Evolutionary conservation across 92 coral and sea anemone species (phyloP).

Genomic region (Heteractis magnifica): DNA sequence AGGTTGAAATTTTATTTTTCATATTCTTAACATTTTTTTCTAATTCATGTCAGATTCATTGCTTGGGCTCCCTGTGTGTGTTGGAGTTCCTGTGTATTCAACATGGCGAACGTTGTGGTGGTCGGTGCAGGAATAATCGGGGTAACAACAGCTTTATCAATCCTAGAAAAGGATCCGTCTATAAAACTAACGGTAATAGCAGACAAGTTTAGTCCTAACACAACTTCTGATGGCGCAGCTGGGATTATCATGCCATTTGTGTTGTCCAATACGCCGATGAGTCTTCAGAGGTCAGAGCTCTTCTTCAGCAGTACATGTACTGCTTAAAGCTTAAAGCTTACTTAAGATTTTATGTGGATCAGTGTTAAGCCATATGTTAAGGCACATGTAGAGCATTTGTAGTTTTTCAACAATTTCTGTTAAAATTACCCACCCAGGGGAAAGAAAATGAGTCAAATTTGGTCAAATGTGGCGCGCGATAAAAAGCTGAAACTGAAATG

Average conservation of each 20-base stretch:
- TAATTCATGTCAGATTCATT: too few relatives aligned
- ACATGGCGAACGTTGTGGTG: conserved; percentile 69
- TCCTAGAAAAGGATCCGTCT: conserved; percentile 67
- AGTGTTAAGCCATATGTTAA: too few relatives aligned
- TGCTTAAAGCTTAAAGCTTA: too few relatives aligned
- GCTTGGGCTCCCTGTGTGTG: not conserved
- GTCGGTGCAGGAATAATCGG: conserved; percentile 86
- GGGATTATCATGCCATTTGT: conserved; percentile 67
- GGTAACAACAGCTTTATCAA: conserved; percentile 75
- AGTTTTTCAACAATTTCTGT: too few relatives aligned
- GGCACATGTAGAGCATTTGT: too few relatives aligned
- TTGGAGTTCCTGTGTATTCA: not conserved
- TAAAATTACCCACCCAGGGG: too few relatives aligned
- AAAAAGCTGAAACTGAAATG: too few relatives aligned
- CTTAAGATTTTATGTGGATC: too few relatives aligned
- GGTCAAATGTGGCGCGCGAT: too few relatives aligned
- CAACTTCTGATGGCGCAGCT: conserved; percentile 94
- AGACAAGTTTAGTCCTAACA: conserved; percentile 74
- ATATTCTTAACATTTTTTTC: not conserved
- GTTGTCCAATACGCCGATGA: conserved; percentile 56
- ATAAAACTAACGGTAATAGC: conserved; percentile 78
- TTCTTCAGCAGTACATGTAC: too few relatives aligned
- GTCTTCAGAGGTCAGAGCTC: conserved; percentile 58
- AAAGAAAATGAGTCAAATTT: too few relatives aligned
- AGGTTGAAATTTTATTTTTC: too few relatives aligned